These are phyloP conservation scores for Neocloeon triangulifer DNA, from an alignment of 1,140 invertebrate genomes.

Conservation along the genomic window DNA sequence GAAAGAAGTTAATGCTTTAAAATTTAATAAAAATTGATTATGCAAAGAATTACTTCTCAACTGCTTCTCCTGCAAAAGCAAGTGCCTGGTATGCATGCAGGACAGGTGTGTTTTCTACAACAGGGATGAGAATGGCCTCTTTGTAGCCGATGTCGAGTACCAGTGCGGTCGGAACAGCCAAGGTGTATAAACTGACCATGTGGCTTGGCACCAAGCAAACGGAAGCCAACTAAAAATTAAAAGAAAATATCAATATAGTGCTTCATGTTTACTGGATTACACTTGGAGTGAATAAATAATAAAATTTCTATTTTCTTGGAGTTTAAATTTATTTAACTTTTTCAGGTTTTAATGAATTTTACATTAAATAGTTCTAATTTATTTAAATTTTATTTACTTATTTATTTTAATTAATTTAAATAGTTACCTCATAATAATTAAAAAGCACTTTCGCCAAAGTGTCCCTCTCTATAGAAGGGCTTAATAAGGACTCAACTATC, in stretches of 20 bases:
- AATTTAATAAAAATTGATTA: background rate
- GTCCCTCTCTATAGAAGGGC: conserved; percentile 56
- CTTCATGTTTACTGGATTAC: background rate
- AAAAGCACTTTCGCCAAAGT: conserved; percentile 80
- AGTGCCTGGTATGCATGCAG: conserved; percentile 56
- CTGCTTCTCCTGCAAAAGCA: conserved; percentile 38
- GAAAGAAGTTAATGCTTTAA: background rate
- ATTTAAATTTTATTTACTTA: conserved; percentile 8
- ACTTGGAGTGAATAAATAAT: background rate
- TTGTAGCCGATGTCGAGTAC: conserved; percentile 73
- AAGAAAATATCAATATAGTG: background rate
- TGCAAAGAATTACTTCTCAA: conserved; percentile 29
- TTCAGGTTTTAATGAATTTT: background rate
- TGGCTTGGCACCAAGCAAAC: conserved; percentile 54
- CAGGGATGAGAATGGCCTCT: conserved; percentile 58
- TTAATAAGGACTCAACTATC: conserved; percentile 72
- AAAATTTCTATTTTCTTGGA: background rate
- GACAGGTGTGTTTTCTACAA: conserved; percentile 65
- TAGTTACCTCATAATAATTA: conserved; percentile 74
- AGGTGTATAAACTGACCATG: conserved; percentile 49
- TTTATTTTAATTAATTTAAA: conserved; percentile 11
- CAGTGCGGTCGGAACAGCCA: conserved; percentile 52
- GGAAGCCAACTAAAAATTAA: conserved; percentile 27
- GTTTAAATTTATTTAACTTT: background rate
- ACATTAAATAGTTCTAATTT: conserved; percentile 8